A percentile compares a stretch with the other conserved stretches of the same genome.
These are phyloP conservation scores for Gonocerus acuteangulatus DNA, from an alignment of 2,888 invertebrate genomes.

Conservation along the genomic window DNA sequence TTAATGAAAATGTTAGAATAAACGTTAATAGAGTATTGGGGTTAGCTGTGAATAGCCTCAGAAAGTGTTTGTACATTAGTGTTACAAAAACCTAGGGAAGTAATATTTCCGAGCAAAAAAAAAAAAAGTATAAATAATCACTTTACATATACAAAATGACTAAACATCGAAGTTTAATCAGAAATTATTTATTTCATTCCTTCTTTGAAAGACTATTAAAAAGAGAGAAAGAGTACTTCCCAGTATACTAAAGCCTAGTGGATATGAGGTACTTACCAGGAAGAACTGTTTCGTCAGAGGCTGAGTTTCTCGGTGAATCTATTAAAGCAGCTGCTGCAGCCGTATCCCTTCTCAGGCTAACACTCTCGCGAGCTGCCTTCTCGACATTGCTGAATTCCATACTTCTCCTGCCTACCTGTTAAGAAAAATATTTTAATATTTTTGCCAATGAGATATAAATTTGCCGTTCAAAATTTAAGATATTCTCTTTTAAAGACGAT, in stretches of 20 bases:
- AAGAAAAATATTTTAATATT: neutral
- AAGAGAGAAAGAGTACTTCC: conserved; percentile 6
- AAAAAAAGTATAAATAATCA: neutral
- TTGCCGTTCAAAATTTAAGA: too few species aligned
- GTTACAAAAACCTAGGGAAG: neutral
- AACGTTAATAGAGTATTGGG: conserved; percentile 26
- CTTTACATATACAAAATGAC: too few species aligned
- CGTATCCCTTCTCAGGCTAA: conserved; percentile 53
- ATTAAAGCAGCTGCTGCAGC: conserved; percentile 37
- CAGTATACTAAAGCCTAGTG: conserved; percentile 31
- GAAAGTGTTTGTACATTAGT: neutral
- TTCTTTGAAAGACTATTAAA: too few species aligned
- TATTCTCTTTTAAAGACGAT: too few species aligned
- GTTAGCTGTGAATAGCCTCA: conserved; percentile 17
- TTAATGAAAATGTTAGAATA: neutral
- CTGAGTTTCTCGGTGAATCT: conserved; percentile 33
- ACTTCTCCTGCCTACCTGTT: conserved; percentile 61
- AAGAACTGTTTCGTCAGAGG: conserved; percentile 28
- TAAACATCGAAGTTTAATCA: neutral
- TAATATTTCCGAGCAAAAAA: neutral
- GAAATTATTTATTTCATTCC: too few species aligned
- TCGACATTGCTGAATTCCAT: conserved; percentile 75
- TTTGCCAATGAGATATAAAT: too few species aligned
- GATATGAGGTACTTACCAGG: conserved; percentile 36
- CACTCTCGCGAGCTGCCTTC: conserved; percentile 66